Base-by-base conservation (phyloP, 1,140 invertebrate genomes). In the Polypedilum pembai region DNA sequence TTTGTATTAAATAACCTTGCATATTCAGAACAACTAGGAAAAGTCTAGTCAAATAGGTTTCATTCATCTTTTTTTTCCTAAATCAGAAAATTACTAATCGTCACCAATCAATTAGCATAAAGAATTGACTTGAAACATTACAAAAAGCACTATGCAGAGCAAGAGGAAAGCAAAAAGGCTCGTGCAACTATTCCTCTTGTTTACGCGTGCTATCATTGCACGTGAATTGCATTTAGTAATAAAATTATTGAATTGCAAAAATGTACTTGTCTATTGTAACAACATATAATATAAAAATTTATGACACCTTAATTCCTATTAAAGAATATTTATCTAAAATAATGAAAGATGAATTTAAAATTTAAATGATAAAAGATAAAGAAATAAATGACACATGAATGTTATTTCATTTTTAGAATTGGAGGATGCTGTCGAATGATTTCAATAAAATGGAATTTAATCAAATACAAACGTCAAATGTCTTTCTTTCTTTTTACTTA, bases 81-180 rank as follows among this genome's bases (percentile, higher is more conserved):
- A 33, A 56, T 56, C 45, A 12, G 10, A 4, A 56, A 56, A 56
- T 15, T n/a, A 45, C 2, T 15, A 8, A 45, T 45, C 15, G 2
- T 45, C 8, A 45, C 8, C 8, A 8, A 45, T 12, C 8, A 45
- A 45, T 45, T 8, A 45, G 8, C 3, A 15, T 12, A 45, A 8
- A 45, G n/a, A 15, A 56, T n/a, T 8, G 45, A 56, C 12, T 56
- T 56, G 3, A 56, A 45, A 56, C 45, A 56, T 33, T 33, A 5
- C 24, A 33, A 33, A 33, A 33, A 5, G 24, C 24, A 33, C 24
- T 33, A 33, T 33, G 41, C 41, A 56, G n/a, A 56, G 4, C 3
- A 56, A 56, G 45, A 56, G 45, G n/a, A 56, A 56, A 56, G 45
- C 45, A 56, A 56, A 56, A 56, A 56, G 45, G 45, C 45, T 56